A percentile compares a stretch with the other conserved stretches of the same genome.
Evolutionary conservation across 2,797 vertebrate genomes (phyloP).

Genomic region (Myotis pilosus): DNA sequence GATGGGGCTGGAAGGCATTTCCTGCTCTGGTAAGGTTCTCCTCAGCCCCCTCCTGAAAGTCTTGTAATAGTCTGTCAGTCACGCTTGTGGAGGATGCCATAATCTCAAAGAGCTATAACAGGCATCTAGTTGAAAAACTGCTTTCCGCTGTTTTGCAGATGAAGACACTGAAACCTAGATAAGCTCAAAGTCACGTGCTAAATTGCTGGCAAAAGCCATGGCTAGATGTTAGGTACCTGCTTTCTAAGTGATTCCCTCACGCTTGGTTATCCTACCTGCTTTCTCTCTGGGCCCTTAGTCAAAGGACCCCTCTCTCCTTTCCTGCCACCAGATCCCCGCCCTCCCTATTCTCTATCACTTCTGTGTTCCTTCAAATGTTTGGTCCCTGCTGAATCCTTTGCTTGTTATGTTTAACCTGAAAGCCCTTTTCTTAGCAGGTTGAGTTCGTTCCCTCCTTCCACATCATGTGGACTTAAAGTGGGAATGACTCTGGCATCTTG

Average conservation of each 20-base stretch:
- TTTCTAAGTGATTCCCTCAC: background rate
- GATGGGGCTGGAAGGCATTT: slow-evolving; percentile 40
- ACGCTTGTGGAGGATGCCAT: slow-evolving; percentile 35
- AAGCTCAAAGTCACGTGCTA: slow-evolving; percentile 42
- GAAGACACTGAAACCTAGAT: slow-evolving; percentile 42
- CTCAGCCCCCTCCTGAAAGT: background rate
- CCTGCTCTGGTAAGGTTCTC: background rate
- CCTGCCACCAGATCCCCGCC: background rate
- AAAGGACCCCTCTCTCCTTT: background rate
- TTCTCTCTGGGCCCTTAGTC: background rate
- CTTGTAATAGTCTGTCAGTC: background rate
- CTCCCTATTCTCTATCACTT: background rate
- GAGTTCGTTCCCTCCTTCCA: background rate
- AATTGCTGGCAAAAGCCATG: slow-evolving; percentile 47
- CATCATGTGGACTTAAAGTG: background rate
- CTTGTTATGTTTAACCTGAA: slow-evolving; percentile 34
- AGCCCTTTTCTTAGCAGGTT: slow-evolving; percentile 42
- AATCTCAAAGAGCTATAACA: slow-evolving; percentile 13
- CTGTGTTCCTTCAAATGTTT: background rate
- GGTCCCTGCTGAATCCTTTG: slow-evolving; percentile 4
- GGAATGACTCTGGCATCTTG: slow-evolving; percentile 7
- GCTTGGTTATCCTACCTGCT: background rate
- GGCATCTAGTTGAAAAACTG: slow-evolving; percentile 16
- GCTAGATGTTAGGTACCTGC: slow-evolving; percentile 46
- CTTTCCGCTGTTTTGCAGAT: slow-evolving; percentile 36